phyloP scores from a whole-genome alignment of 2,797 vertebrate genomes.

The Distichodus sexfasciatus region DNA sequence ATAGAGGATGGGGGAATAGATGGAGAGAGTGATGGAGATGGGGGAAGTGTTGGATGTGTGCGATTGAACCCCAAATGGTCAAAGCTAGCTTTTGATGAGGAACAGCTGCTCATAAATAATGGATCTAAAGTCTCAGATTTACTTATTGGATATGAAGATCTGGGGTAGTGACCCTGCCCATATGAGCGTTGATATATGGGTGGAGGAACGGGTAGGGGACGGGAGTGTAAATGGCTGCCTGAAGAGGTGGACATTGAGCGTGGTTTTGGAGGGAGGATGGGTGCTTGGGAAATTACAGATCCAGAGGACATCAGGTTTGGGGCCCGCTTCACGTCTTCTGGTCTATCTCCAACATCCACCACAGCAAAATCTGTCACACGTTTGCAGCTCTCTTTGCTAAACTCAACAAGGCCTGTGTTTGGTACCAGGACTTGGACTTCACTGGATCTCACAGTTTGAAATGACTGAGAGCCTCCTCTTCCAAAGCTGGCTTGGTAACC shows the following conservation, averaged over 20 bases:
- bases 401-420: conserved; percentile 75
- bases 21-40: conserved; percentile 75
- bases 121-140: conserved; percentile 79
- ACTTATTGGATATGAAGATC: conserved; percentile 53
- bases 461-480: conserved; percentile 48
- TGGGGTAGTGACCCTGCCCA: conserved; percentile 69
- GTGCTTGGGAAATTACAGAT: conserved; percentile 59
- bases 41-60: conserved; percentile 73
- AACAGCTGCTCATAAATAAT: conserved; percentile 75
- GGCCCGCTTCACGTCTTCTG: conserved; percentile 58
- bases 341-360: conserved; percentile 70
- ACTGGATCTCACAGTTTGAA: conserved; percentile 72
- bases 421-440: conserved; percentile 74
- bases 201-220: conserved; percentile 76
- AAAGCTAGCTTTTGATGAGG: conserved; percentile 70
- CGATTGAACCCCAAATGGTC: conserved; percentile 80
- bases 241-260: conserved; percentile 77
- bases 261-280: conserved; percentile 76
- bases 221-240: conserved; percentile 69
- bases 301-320: conserved; percentile 51
- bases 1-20: conserved; percentile 71
- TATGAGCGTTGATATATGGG: conserved; percentile 63
- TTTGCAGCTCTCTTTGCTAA: conserved; percentile 68
- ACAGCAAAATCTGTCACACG: conserved; percentile 78
- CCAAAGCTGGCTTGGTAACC: conserved; percentile 55